A percentile compares a stretch with the other conserved stretches of the same genome.
Conservation (phyloP, 2,888 invertebrate genomes). For the Ptychoptera albimana region DNA sequence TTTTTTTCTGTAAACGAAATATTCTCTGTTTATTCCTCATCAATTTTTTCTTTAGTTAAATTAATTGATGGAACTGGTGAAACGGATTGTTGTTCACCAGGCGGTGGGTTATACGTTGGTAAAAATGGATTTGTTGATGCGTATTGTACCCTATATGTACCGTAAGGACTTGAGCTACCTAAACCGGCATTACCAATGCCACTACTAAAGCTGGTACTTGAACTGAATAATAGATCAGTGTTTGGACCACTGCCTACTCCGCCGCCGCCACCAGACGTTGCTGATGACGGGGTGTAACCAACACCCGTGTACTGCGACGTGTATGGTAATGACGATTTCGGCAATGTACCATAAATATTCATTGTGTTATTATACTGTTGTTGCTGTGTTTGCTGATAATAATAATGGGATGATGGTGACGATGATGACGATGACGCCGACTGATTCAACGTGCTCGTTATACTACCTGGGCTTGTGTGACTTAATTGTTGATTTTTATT, state of each 20-base stretch:
- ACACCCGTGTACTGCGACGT: neutral
- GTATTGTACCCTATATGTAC: constrained; percentile 31
- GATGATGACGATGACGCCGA: neutral
- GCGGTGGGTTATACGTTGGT: constrained; percentile 27
- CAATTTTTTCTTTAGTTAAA: constrained; percentile 24
- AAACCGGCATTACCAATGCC: constrained; percentile 9
- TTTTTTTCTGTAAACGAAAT: constrained; percentile 12
- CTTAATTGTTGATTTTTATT: constrained; percentile 18
- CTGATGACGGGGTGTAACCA: constrained; percentile 8
- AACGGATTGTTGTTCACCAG: constrained; percentile 9
- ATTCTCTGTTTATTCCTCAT: constrained; percentile 27
- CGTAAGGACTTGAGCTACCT: constrained; percentile 15
- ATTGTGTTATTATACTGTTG: constrained; percentile 10
- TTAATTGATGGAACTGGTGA: constrained; percentile 4
- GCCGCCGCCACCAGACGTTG: constrained; percentile 18
- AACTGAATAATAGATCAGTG: constrained; percentile 25
- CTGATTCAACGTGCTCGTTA: neutral
- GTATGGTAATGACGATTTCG: constrained; percentile 18
- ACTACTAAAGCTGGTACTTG: constrained; percentile 27
- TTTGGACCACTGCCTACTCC: constrained; percentile 17
- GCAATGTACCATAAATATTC: constrained; percentile 29
- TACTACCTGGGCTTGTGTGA: constrained; percentile 18
- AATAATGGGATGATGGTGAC: too few species aligned
- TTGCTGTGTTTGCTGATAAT: too few species aligned
- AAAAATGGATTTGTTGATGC: constrained; percentile 32